These are phyloP conservation scores for Selene dorsalis DNA, from an alignment of 2,797 vertebrate species.

Conservation along the genomic window DNA sequence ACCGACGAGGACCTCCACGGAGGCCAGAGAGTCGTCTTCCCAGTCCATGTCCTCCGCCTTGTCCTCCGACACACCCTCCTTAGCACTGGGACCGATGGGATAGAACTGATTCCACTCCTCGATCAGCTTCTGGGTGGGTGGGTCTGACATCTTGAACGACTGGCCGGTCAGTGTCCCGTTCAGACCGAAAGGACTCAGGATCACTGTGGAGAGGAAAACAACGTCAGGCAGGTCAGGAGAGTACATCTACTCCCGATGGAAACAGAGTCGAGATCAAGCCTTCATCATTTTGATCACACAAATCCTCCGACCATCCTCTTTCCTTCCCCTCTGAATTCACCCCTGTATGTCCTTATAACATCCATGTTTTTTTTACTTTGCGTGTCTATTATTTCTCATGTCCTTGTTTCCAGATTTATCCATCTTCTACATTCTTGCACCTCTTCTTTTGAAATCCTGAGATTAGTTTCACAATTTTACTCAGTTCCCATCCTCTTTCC, in stretches of 20 bases:
- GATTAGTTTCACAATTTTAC: background rate
- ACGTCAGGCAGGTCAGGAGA: background rate
- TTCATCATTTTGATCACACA: background rate
- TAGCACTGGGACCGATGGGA: constrained; percentile 92
- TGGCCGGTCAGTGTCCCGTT: constrained; percentile 98
- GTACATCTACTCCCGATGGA: background rate
- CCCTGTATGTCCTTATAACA: background rate
- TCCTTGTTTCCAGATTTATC: background rate
- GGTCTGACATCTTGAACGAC: constrained; percentile 98
- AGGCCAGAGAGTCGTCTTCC: constrained; percentile 98
- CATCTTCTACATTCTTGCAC: background rate
- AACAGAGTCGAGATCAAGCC: background rate
- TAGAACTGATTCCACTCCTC: constrained; percentile 99
- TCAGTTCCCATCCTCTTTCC: background rate
- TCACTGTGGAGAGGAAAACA: constrained; percentile 82
- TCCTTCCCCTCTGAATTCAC: background rate
- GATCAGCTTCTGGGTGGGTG: constrained; percentile 96
- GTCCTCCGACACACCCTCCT: constrained; percentile 89
- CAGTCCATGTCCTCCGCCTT: constrained; percentile 96
- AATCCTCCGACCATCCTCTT: background rate
- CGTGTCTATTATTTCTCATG: background rate
- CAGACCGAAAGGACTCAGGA: constrained; percentile 97
- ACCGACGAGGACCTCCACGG: constrained; percentile 99
- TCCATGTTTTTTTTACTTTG: background rate
- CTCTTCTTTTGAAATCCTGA: background rate